phyloP scores from a whole-genome alignment of 1,140 invertebrate species.

The Diachasmimorpha longicaudata region DNA sequence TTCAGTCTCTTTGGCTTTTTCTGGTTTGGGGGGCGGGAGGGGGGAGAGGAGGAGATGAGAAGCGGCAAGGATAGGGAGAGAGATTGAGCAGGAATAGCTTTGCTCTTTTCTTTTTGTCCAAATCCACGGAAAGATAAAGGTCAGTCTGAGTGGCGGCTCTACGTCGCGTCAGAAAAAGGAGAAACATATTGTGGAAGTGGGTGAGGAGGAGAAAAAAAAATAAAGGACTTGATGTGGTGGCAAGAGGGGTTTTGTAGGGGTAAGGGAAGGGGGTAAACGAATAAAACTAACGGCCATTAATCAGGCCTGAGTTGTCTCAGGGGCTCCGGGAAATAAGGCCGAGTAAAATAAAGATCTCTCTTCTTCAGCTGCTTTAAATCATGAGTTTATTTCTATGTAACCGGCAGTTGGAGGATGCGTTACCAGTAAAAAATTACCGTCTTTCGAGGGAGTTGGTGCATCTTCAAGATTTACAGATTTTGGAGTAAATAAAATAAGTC shows the following conservation, averaged over 20 bases:
- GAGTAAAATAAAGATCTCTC: constrained; percentile 52
- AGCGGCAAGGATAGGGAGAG: constrained; percentile 20
- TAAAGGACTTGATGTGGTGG: neutral
- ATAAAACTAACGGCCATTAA: constrained; percentile 59
- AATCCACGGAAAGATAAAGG: constrained; percentile 41
- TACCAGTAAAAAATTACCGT: neutral
- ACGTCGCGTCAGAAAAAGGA: neutral
- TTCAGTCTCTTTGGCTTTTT: too few species aligned
- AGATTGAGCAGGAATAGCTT: constrained; percentile 27
- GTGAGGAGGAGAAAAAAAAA: constrained; percentile 14
- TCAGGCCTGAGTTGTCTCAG: constrained; percentile 48
- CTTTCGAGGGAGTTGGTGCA: neutral
- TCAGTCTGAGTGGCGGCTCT: constrained; percentile 27
- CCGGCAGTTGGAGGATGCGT: constrained; percentile 14
- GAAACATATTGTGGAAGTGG: neutral
- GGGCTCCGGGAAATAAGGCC: constrained; percentile 40
- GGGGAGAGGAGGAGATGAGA: neutral
- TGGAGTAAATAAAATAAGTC: neutral
- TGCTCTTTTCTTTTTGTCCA: constrained; percentile 10
- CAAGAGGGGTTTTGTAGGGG: constrained; percentile 25
- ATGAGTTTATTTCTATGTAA: constrained; percentile 50
- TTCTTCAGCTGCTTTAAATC: constrained; percentile 52
- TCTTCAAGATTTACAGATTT: neutral
- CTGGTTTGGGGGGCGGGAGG: too few species aligned
- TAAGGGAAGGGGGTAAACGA: constrained; percentile 32